Evolutionary conservation across 2,113 vertebrate species (phyloP), one percentile per base, ranked within the genome.

Genomic region (Rhabdomys dilectus): DNA sequence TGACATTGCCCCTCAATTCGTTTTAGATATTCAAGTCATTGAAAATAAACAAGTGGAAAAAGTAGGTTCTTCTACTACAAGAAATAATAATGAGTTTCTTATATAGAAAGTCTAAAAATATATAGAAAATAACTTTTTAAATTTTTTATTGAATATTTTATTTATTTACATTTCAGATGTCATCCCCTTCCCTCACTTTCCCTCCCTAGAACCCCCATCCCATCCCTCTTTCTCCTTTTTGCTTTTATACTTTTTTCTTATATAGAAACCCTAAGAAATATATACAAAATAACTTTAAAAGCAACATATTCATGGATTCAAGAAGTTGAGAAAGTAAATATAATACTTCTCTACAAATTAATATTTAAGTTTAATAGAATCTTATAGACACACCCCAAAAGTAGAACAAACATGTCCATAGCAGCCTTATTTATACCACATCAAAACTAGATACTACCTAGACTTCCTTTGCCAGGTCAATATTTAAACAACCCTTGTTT

Each of bases 321-420:
- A 91, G 77, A 53, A 64, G 17, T 84, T 70, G 34, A 72, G 60
- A 84, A 19, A 3, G 10, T 95, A 62, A 53, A 76, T 73, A 78
- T 56, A 34, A 73, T 56, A 89, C 8, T 92, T 70, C 17, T 92
- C 70, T 73, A 53, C n/a, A 92, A 56, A 89, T 34, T 94, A n/a
- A 87, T 42, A 39, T 56, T n/a, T 78, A 86, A 8, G 39, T 39
- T 82, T 56, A 82, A 88, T 75, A 13, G 7, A 91, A 81, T 91
- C 12, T 22, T 15, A 81, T 4, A 84, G 36, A 12, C 56, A 39
- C 12, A 60, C 56, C 24, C 31, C 26, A 60, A 81, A 82, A 60
- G 36, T 60, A 12, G 22, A 5, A 82, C 21, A 82, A 39, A 29
- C 56, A 26, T 39, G 80, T 26, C 39, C 80, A 26, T 60, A 60